Evolutionary conservation across 2,888 invertebrate genomes (phyloP).

Genomic region (Lagria hirta): DNA sequence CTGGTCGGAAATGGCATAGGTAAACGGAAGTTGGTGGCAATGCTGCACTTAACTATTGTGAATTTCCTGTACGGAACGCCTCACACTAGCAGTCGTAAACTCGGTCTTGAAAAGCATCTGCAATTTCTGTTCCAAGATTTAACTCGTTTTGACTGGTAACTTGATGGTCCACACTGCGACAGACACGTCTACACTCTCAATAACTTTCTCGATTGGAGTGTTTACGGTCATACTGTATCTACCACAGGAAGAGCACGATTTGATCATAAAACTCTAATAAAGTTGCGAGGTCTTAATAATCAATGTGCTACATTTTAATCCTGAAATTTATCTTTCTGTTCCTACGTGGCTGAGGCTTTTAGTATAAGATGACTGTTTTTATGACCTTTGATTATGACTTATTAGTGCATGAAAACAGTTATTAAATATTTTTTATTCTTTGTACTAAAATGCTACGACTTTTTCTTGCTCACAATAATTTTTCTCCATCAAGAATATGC

Average conservation of each 20-base stretch:
- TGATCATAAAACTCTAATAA: constrained; percentile 31
- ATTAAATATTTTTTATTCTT: too few relatives aligned
- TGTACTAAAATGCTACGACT: too few relatives aligned
- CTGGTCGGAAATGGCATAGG: constrained; percentile 32
- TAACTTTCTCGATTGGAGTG: constrained; percentile 14
- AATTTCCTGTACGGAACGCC: constrained; percentile 34
- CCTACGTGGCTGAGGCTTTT: too few relatives aligned
- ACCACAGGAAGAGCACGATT: constrained; percentile 27
- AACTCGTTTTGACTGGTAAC: constrained; percentile 11
- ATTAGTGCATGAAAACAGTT: too few relatives aligned
- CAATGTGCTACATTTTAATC: constrained; percentile 33
- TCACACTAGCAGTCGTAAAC: constrained; percentile 32
- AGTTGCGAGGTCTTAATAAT: constrained; percentile 25
- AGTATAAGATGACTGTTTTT: too few relatives aligned
- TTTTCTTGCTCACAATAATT: too few relatives aligned
- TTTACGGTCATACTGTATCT: constrained; percentile 31
- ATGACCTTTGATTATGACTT: too few relatives aligned
- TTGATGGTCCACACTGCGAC: constrained; percentile 13
- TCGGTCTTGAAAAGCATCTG: constrained; percentile 26
- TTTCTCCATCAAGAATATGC: too few relatives aligned
- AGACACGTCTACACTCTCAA: constrained; percentile 19
- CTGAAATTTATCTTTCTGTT: too few relatives aligned
- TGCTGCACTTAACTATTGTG: constrained; percentile 32
- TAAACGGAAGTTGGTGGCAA: constrained; percentile 33
- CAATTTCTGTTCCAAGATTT: constrained; percentile 21